Percentiles rank a stretch among this genome's conserved stretches.
Evolutionary conservation across 2,797 vertebrate genomes (phyloP).

Genomic region (Fundulus diaphanus): DNA sequence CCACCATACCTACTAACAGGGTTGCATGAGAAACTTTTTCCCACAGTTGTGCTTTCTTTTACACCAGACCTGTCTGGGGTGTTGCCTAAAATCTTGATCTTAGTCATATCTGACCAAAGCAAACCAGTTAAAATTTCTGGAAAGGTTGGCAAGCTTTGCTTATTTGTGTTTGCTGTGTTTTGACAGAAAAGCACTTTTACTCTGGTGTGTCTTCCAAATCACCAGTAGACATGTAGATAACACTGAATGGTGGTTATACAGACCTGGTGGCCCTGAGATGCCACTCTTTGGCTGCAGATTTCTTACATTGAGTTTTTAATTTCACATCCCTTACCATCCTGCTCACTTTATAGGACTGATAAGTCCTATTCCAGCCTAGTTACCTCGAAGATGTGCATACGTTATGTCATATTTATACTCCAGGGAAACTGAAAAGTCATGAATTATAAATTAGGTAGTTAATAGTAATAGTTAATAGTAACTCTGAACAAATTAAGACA

Average conservation of each 20-base stretch:
- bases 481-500: background rate
- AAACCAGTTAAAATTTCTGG: background rate
- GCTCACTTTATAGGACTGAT: background rate
- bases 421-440: background rate
- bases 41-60: background rate
- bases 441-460: background rate
- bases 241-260: background rate
- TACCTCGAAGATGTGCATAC: background rate
- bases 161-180: too few species aligned
- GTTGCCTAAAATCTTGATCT: background rate
- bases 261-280: background rate
- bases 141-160: background rate
- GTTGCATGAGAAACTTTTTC: background rate
- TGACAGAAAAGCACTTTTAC: background rate
- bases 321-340: background rate
- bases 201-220: background rate
- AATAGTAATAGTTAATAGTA: background rate
- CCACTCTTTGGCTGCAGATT: background rate
- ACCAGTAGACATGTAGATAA: background rate
- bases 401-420: background rate
- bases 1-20: too few species aligned
- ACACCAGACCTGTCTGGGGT: background rate
- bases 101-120: background rate
- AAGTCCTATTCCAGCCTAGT: background rate
- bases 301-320: background rate